Evolutionary conservation across 2,888 invertebrate genomes (phyloP).

Genomic region (Aphodius sticticus): DNA sequence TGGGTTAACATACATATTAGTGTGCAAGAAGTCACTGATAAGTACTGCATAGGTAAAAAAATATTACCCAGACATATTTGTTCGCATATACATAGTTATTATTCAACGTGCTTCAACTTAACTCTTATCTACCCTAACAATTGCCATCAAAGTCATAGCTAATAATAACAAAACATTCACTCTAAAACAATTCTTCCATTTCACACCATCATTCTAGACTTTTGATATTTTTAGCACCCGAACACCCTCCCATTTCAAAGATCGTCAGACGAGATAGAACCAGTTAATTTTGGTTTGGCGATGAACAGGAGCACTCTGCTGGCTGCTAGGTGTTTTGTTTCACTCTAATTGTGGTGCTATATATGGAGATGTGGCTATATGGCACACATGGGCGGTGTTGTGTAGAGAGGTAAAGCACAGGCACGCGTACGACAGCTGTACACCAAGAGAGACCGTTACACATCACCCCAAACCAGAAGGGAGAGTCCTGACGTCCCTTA

Average conservation of each 20-base stretch:
- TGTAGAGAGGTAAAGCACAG: constrained; percentile 49
- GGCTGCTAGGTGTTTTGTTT: neutral
- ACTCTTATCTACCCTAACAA: too few relatives aligned
- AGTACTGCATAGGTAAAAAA: too few relatives aligned
- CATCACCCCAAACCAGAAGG: constrained; percentile 36
- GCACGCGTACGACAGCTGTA: constrained; percentile 53
- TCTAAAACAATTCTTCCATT: too few relatives aligned
- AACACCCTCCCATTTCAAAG: neutral
- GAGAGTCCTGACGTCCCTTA: constrained; percentile 37
- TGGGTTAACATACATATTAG: too few relatives aligned
- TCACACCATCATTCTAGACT: neutral
- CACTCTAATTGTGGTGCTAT: neutral
- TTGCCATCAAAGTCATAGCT: too few relatives aligned
- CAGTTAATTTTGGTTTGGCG: neutral
- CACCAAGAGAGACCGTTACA: constrained; percentile 51
- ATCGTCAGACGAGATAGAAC: neutral
- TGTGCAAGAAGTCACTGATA: too few relatives aligned
- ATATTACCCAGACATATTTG: too few relatives aligned
- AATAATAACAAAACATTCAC: too few relatives aligned
- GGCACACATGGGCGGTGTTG: constrained; percentile 41
- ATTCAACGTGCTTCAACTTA: too few relatives aligned
- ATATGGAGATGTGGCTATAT: neutral
- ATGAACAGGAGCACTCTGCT: neutral
- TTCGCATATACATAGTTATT: neutral
- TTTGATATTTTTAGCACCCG: neutral